Evolutionary conservation across 2,888 invertebrate genomes (phyloP).

Genomic region (Anodontia alba): DNA sequence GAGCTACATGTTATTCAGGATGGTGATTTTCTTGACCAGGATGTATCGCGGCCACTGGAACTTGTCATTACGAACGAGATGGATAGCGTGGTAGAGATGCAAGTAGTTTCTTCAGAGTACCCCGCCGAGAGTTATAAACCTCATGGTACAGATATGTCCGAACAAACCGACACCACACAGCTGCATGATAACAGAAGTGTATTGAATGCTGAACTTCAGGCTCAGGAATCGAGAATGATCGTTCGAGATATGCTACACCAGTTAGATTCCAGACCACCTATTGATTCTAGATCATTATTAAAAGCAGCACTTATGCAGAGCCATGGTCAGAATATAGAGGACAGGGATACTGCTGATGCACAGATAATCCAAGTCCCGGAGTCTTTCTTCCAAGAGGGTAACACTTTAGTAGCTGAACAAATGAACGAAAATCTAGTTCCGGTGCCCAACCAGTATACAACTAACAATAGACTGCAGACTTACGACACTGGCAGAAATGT

Average conservation of each 20-base stretch:
- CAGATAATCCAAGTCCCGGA: not conserved
- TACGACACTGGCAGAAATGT: not conserved
- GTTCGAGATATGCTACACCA: not conserved
- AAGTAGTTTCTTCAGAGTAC: not conserved
- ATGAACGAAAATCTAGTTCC: not conserved
- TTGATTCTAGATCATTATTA: not conserved
- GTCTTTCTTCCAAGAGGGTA: conserved; percentile 4
- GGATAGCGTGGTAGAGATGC: not conserved
- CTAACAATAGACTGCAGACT: not conserved
- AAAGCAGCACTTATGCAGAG: not conserved
- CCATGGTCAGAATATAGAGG: not conserved
- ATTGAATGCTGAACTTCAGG: not conserved
- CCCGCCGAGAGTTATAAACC: not conserved
- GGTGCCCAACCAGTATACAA: not conserved
- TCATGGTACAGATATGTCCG: not conserved
- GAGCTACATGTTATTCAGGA: not conserved
- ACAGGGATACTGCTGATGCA: not conserved
- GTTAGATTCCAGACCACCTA: not conserved
- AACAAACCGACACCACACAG: not conserved
- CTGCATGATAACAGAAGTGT: not conserved
- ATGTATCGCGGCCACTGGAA: not conserved
- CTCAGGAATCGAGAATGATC: not conserved
- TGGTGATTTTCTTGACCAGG: not conserved
- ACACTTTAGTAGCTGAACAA: not conserved
- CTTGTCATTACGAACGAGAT: not conserved